A percentile compares a stretch with the other conserved stretches of the same genome.
Conservation (phyloP, 1,140 invertebrate species). For the Delia radicum region DNA sequence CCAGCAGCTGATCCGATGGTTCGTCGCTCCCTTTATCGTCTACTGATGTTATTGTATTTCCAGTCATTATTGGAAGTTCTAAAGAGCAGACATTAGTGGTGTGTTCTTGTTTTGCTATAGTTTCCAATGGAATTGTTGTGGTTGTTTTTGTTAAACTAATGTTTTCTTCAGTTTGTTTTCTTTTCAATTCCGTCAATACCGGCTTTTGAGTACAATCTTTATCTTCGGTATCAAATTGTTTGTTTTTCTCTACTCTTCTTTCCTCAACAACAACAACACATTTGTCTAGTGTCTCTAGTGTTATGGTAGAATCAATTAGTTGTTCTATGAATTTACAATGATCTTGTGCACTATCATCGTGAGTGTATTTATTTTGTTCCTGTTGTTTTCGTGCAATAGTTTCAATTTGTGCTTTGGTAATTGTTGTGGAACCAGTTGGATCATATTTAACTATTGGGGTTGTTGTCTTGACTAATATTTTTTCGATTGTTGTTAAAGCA, state of each 20-base stretch:
- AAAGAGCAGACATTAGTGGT: neutral
- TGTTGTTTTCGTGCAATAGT: too few relatives aligned
- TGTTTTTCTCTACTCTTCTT: neutral
- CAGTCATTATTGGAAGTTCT: neutral
- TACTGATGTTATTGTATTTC: neutral
- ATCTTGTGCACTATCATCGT: slow-evolving; percentile 19
- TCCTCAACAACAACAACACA: too few relatives aligned
- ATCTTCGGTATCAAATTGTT: neutral
- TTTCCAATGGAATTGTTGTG: neutral
- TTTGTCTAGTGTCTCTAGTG: neutral
- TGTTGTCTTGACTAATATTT: neutral
- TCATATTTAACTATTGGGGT: too few relatives aligned
- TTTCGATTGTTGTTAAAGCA: neutral
- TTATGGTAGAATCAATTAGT: neutral
- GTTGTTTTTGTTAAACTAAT: neutral
- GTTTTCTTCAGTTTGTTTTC: neutral
- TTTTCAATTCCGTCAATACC: neutral
- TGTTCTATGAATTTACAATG: slow-evolving; percentile 23
- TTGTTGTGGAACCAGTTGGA: too few relatives aligned
- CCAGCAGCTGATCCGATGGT: neutral
- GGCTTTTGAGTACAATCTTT: neutral
- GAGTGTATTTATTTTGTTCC: too few relatives aligned
- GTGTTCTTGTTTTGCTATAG: neutral
- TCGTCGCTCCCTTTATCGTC: neutral
- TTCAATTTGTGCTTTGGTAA: neutral